Evolutionary conservation across 2,888 invertebrate genomes (phyloP).

Genomic region (Ophraella communa): DNA sequence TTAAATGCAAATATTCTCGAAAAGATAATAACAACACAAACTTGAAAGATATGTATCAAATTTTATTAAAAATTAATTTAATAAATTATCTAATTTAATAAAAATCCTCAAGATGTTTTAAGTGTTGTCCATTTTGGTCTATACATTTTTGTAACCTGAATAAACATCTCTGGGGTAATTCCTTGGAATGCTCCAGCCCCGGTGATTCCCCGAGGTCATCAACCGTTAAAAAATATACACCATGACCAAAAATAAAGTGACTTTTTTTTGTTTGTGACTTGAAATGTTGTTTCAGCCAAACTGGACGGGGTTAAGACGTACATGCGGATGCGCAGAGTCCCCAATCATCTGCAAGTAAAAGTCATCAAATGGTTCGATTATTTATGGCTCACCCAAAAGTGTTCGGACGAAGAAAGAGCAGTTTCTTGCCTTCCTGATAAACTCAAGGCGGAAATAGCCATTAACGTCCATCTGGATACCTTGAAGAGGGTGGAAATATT

Average conservation of each 20-base stretch:
- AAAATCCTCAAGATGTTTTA: too few species aligned
- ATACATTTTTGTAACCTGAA: too few species aligned
- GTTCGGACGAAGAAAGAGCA: conserved; percentile 95
- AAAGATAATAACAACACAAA: too few species aligned
- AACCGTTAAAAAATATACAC: too few species aligned
- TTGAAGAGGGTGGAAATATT: conserved; percentile 98
- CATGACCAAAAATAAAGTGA: background rate
- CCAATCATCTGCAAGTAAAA: conserved; percentile 93
- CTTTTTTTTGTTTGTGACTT: background rate
- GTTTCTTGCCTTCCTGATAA: conserved; percentile 96
- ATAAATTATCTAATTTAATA: too few species aligned
- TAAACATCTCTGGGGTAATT: too few species aligned
- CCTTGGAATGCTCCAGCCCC: too few species aligned
- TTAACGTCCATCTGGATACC: conserved; percentile 98
- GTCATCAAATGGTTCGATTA: conserved; percentile 99
- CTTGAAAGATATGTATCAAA: too few species aligned
- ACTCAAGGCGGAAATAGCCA: conserved; percentile 98
- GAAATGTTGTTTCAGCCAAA: conserved; percentile 78
- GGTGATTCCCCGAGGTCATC: too few species aligned
- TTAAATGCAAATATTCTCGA: too few species aligned
- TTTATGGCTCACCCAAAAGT: conserved; percentile 98
- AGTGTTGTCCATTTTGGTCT: too few species aligned
- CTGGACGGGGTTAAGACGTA: conserved; percentile 98
- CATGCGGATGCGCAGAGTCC: conserved; percentile 96
- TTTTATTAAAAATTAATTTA: too few species aligned